Conservation (phyloP, 53 echinoderm and acorn worm genomes). For the Apostichopus leukothele region DNA sequence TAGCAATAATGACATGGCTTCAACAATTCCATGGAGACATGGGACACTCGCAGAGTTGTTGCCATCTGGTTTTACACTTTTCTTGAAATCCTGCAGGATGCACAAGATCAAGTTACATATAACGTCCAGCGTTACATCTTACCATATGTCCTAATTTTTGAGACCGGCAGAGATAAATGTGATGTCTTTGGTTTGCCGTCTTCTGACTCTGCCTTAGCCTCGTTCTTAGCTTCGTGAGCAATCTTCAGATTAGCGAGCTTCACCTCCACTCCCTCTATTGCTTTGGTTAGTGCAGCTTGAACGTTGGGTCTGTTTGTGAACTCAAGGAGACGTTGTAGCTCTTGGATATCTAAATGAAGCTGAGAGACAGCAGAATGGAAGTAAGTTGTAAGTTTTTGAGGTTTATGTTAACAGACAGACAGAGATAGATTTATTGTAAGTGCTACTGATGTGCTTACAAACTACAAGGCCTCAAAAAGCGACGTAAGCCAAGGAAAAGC, state of each 20-base stretch:
- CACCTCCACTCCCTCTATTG: constrained; percentile 64
- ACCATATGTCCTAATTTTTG: constrained; percentile 47
- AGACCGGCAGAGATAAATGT: not conserved
- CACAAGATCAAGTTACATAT: no score
- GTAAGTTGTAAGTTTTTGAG: not conserved
- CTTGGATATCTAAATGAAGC: constrained; percentile 74
- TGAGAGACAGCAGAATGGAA: constrained; percentile 21
- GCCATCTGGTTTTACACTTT: no score
- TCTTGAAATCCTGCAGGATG: no score
- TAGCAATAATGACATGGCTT: no score
- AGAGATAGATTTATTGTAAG: no score
- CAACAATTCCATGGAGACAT: no score
- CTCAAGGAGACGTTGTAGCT: constrained; percentile 65
- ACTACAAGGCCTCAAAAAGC: no score
- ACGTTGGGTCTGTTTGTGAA: constrained; percentile 71
- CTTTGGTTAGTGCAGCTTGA: constrained; percentile 57
- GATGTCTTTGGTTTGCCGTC: not conserved
- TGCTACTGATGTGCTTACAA: no score
- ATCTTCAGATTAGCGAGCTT: not conserved
- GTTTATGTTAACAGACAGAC: no score
- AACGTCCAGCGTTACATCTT: not conserved
- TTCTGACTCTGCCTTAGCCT: not conserved
- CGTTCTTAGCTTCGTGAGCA: not conserved
- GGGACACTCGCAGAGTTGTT: no score
- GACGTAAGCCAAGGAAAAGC: no score